Percentiles rank a stretch among this genome's conserved stretches.
Evolutionary conservation across 2,797 vertebrate species (phyloP).

Genomic region (Atherinosoma microstoma): DNA sequence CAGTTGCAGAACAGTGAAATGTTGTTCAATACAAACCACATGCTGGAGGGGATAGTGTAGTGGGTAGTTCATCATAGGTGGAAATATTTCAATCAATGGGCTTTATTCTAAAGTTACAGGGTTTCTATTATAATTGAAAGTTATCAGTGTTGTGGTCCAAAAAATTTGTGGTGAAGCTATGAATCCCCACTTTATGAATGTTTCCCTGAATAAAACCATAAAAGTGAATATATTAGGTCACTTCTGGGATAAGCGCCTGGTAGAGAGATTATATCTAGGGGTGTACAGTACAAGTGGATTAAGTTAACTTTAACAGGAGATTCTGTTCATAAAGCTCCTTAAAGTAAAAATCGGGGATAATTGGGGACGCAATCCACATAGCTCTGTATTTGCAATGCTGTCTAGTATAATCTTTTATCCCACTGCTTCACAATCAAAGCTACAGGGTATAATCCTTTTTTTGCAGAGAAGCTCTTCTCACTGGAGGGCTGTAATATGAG

Average conservation of each 20-base stretch:
- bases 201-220: constrained; percentile 14
- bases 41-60: background rate
- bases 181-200: constrained; percentile 8
- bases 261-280: constrained; percentile 21
- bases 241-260: background rate
- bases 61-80: background rate
- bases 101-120: background rate
- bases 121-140: too few relatives aligned
- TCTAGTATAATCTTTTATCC: constrained; percentile 60
- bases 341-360: constrained; percentile 50
- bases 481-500: constrained; percentile 2
- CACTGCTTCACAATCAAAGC: constrained; percentile 57
- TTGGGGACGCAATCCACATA: constrained; percentile 40
- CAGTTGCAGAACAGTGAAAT: background rate
- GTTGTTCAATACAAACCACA: background rate
- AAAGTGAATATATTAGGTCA: constrained; percentile 15
- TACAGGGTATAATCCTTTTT: constrained; percentile 47
- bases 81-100: background rate
- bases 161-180: background rate
- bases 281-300: constrained; percentile 19
- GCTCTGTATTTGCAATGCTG: constrained; percentile 26
- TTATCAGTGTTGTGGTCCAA: background rate
- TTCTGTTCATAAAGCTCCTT: constrained; percentile 38
- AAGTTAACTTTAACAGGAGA: constrained; percentile 31
- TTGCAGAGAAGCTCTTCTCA: too few relatives aligned